Evolutionary conservation across 2,797 vertebrate genomes (phyloP).

Genomic region (Pteronotus mesoamericanus): DNA sequence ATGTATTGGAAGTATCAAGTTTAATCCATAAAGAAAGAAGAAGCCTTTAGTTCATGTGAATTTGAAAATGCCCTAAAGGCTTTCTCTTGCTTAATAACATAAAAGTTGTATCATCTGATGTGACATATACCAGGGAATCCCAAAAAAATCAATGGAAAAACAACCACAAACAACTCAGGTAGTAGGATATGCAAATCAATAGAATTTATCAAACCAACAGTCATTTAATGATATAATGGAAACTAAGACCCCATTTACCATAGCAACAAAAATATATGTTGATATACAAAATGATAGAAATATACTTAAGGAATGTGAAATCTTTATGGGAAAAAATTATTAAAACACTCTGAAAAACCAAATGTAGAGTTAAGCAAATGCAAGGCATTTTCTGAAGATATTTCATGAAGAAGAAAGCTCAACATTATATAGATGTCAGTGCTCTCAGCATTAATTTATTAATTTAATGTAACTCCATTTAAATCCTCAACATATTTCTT

Average conservation of each 20-base stretch:
- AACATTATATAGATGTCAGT: background rate
- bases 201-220: background rate
- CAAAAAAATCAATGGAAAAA: background rate
- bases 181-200: background rate
- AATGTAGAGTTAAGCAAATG: background rate
- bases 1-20: background rate
- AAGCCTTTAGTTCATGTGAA: background rate
- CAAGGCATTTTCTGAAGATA: background rate
- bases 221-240: background rate
- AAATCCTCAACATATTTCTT: background rate
- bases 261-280: background rate
- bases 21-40: background rate
- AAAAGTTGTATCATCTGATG: background rate
- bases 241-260: background rate
- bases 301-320: background rate
- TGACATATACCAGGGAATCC: background rate
- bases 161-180: background rate
- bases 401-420: background rate
- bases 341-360: background rate
- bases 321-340: background rate
- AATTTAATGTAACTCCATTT: constrained; percentile 4
- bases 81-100: constrained; percentile 1
- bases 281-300: background rate
- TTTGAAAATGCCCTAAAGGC: background rate
- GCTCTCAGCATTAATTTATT: background rate